A percentile compares a stretch with the other conserved stretches of the same genome.
phyloP scores from a whole-genome alignment of 2,113 vertebrate species.

The Nanorana parkeri region DNA sequence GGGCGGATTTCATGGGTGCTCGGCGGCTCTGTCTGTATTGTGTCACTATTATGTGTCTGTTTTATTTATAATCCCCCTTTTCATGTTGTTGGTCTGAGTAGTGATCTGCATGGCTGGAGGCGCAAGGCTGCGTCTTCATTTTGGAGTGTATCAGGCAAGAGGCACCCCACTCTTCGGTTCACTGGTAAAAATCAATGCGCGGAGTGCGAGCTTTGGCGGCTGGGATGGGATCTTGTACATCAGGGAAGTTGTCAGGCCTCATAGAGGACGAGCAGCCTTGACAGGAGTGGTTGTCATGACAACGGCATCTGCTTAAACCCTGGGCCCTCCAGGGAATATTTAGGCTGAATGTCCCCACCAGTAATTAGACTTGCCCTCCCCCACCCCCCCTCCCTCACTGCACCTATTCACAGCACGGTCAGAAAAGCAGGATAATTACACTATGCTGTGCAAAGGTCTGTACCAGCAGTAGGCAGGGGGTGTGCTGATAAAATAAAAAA shows the following conservation, averaged over 20 bases:
- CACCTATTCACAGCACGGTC: conserved; percentile 2
- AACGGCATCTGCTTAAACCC: conserved; percentile 64
- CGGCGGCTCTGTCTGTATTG: too few relatives aligned
- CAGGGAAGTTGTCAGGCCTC: conserved; percentile 31
- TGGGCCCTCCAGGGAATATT: conserved; percentile 54
- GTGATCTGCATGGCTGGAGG: too few relatives aligned
- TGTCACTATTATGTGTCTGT: too few relatives aligned
- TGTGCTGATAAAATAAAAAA: too few relatives aligned
- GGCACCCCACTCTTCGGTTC: neutral
- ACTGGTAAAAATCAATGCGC: conserved; percentile 32
- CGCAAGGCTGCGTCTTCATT: neutral
- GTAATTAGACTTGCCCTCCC: conserved; percentile 34
- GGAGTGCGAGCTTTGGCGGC: conserved; percentile 20
- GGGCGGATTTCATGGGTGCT: too few relatives aligned
- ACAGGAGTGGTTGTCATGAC: conserved; percentile 64
- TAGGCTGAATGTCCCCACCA: conserved; percentile 52
- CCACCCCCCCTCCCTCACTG: neutral
- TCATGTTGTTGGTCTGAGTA: too few relatives aligned
- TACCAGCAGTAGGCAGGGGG: neutral
- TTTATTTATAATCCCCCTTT: too few relatives aligned
- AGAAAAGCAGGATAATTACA: conserved; percentile 16
- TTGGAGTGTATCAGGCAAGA: neutral
- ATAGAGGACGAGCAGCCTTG: conserved; percentile 1
- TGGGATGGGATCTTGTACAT: neutral
- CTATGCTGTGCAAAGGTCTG: conserved; percentile 15